Evolutionary conservation across 2,888 invertebrate species (phyloP).

Genomic region (Hybos culiciformis): DNA sequence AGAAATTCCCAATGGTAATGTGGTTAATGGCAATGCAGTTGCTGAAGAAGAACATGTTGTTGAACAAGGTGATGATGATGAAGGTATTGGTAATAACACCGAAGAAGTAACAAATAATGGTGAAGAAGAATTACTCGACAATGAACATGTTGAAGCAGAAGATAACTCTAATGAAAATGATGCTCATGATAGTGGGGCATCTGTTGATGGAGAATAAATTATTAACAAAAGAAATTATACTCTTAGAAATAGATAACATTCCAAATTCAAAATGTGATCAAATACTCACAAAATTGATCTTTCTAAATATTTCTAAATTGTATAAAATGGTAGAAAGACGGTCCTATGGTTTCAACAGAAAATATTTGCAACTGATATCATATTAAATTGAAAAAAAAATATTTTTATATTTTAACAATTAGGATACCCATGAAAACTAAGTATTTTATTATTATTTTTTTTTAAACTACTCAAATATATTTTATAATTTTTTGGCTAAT

Average conservation of each 20-base stretch:
- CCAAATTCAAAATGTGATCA: not conserved
- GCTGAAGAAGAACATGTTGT: slow-evolving; percentile 12
- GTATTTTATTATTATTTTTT: no score
- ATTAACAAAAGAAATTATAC: slow-evolving; percentile 18
- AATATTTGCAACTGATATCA: no score
- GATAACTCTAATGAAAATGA: slow-evolving; percentile 7
- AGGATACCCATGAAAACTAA: no score
- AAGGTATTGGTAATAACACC: no score
- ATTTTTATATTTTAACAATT: no score
- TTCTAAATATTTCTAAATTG: no score
- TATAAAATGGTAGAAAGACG: no score
- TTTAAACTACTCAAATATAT: no score
- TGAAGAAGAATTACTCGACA: not conserved
- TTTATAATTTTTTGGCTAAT: no score
- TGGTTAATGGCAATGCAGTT: not conserved
- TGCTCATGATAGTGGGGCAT: slow-evolving; percentile 3
- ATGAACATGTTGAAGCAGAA: slow-evolving; percentile 15
- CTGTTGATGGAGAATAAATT: slow-evolving; percentile 8
- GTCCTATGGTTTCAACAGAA: no score
- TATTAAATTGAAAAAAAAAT: no score
- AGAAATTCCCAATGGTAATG: slow-evolving; percentile 21
- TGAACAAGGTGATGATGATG: slow-evolving; percentile 9
- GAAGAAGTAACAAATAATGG: slow-evolving; percentile 1
- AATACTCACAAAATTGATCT: not conserved
- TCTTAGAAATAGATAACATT: not conserved